These are phyloP conservation scores for Tolypeutes matacus DNA, from an alignment of 2,797 vertebrate genomes.

Conservation along the genomic window DNA sequence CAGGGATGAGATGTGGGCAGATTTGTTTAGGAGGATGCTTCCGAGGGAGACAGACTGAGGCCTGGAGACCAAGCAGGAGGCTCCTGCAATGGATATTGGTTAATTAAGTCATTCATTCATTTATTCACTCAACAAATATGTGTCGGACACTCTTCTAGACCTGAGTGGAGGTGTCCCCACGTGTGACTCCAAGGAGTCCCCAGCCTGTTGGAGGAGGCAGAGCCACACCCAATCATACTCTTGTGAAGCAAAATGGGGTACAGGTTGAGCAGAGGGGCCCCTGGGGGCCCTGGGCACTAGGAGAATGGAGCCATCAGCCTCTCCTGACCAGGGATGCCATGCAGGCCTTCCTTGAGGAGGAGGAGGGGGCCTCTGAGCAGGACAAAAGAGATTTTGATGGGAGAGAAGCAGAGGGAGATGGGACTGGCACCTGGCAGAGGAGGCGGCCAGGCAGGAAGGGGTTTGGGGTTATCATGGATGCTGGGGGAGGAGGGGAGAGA, in stretches of 20 bases:
- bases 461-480: not conserved
- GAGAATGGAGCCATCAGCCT: not conserved
- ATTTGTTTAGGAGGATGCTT: not conserved
- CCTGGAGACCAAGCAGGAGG: not conserved
- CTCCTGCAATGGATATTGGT: not conserved
- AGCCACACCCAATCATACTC: not conserved
- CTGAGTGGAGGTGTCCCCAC: not conserved
- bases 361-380: rapidly evolving
- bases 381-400: not conserved
- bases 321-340: not conserved
- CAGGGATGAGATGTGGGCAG: not conserved
- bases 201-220: not conserved
- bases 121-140: not conserved
- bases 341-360: not conserved
- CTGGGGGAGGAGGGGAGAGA: not conserved
- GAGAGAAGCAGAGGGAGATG: rapidly evolving
- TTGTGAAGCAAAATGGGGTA: not conserved
- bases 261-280: not conserved
- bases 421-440: not conserved
- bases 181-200: not conserved
- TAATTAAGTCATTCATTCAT: rapidly evolving
- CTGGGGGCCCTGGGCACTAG: too few species aligned
- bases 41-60: not conserved
- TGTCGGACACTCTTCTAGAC: not conserved
- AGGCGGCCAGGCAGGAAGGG: not conserved